These are phyloP conservation scores for Coelopa pilipes DNA, from an alignment of 2,888 invertebrate genomes.

Conservation along the genomic window DNA sequence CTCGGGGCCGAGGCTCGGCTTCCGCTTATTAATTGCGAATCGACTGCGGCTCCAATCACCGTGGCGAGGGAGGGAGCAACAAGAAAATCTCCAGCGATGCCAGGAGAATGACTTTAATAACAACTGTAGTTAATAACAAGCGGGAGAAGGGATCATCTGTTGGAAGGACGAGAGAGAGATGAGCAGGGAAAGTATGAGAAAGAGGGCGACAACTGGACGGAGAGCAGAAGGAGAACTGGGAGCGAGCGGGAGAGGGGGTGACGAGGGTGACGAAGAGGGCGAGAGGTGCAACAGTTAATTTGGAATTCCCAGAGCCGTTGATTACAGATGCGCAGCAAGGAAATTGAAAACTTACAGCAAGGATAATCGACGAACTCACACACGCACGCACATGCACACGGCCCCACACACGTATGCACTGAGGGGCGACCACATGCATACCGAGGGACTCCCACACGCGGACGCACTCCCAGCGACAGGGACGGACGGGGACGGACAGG, in stretches of 20 bases:
- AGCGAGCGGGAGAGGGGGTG: no score
- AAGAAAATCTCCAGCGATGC: no score
- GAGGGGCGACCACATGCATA: neutral
- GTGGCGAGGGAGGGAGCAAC: no score
- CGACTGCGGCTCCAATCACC: neutral
- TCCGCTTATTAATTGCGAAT: neutral
- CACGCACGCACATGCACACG: neutral
- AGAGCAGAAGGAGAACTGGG: no score
- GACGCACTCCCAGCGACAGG: neutral
- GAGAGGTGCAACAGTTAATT: neutral
- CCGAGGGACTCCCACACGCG: neutral
- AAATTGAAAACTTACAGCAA: slow-evolving; percentile 17
- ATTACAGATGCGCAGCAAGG: slow-evolving; percentile 23
- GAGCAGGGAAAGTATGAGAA: no score
- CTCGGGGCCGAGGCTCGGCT: neutral
- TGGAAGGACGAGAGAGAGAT: no score
- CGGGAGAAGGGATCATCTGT: no score
- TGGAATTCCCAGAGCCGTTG: slow-evolving; percentile 1
- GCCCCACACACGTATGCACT: neutral
- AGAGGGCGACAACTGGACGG: no score
- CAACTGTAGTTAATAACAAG: no score
- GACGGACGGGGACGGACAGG: neutral
- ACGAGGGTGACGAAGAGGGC: no score
- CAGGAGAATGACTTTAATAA: no score
- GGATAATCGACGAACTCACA: neutral